A percentile compares a stretch with the other conserved stretches of the same genome.
phyloP scores from a whole-genome alignment of 2,797 vertebrate species.

The Loris lydekkerianus region DNA sequence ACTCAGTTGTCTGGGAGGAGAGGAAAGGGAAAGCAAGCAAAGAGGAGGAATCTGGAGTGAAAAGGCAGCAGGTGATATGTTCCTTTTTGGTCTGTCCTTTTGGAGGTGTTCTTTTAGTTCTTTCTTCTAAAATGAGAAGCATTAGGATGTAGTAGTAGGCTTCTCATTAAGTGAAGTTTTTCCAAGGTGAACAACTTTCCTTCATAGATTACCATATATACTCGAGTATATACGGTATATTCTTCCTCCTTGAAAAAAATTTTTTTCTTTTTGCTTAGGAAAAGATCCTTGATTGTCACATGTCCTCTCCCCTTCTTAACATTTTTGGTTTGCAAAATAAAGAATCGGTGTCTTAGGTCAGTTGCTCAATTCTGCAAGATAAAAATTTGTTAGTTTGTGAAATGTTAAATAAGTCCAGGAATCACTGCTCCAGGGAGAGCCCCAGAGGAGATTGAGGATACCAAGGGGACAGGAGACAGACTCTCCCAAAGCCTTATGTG shows the following conservation, averaged over 20 bases:
- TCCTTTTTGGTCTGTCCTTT: not conserved
- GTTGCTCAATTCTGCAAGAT: not conserved
- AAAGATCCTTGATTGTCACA: not conserved
- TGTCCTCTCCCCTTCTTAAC: not conserved
- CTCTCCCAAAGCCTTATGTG: fast-evolving
- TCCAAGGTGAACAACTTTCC: not conserved
- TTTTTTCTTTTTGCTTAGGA: not conserved
- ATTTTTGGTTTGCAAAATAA: constrained; percentile 9
- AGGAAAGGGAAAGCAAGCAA: not conserved
- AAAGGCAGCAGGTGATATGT: not conserved
- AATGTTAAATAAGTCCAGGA: not conserved
- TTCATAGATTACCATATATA: not conserved
- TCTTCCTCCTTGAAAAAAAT: not conserved
- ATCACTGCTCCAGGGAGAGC: not conserved
- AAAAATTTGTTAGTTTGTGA: not conserved
- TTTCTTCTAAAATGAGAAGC: not conserved
- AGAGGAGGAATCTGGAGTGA: not conserved
- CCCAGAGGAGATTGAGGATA: not conserved
- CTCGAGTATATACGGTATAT: no score
- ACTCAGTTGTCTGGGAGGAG: not conserved
- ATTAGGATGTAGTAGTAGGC: not conserved
- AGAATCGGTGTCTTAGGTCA: not conserved
- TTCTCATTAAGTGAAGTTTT: not conserved
- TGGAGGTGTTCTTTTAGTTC: not conserved
- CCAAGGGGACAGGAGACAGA: not conserved